These are phyloP conservation scores for Prunella himalayana DNA, from an alignment of 2,113 vertebrate species.

Conservation along the genomic window DNA sequence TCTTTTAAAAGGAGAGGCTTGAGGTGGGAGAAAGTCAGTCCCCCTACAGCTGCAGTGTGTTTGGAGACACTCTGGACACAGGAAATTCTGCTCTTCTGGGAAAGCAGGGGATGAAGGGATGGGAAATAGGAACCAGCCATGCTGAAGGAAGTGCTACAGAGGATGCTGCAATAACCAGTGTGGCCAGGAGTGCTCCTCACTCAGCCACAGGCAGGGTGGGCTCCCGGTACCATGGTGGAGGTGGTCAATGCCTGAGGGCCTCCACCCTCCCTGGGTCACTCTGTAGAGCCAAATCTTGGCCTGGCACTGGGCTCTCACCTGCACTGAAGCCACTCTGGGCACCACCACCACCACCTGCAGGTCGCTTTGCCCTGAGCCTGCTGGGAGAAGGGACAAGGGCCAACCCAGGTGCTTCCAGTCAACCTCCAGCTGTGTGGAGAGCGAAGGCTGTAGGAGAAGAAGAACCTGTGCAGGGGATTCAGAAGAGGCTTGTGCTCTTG, in stretches of 20 bases:
- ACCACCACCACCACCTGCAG: neutral
- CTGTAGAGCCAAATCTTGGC: neutral
- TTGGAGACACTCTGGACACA: neutral
- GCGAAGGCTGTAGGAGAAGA: neutral
- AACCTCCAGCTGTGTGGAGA: neutral
- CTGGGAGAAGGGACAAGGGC: neutral
- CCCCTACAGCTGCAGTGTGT: neutral
- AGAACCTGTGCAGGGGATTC: neutral
- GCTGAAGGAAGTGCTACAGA: neutral
- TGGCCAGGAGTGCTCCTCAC: neutral
- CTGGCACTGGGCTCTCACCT: neutral
- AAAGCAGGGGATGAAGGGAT: neutral
- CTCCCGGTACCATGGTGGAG: rapidly evolving
- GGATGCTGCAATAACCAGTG: neutral
- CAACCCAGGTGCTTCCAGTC: neutral
- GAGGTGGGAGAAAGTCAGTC: neutral
- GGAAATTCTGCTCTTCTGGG: neutral
- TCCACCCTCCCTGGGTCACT: neutral
- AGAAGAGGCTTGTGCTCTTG: neutral
- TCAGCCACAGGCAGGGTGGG: neutral
- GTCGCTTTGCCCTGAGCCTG: neutral
- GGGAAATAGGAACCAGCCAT: neutral
- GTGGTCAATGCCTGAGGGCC: neutral
- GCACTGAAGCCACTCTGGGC: neutral
- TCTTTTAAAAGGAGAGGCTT: neutral